A percentile compares a stretch with the other conserved stretches of the same genome.
These are phyloP conservation scores for Pundamilia nyererei DNA, from an alignment of 2,113 vertebrate species.

Conservation along the genomic window DNA sequence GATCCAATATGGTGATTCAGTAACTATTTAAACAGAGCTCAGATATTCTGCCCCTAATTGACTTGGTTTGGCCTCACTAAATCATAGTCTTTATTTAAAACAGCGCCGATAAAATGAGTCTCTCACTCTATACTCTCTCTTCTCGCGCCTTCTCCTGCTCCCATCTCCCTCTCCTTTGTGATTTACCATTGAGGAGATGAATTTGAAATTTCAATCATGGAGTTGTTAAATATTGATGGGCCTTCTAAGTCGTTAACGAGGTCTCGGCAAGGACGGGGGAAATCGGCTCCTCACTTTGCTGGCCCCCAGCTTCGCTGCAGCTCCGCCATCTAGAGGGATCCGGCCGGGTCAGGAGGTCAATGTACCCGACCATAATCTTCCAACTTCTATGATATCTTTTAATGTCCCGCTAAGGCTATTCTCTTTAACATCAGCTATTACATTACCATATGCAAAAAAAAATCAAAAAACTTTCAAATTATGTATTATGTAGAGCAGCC, in stretches of 20 bases:
- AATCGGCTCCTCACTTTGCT: slow-evolving; percentile 5
- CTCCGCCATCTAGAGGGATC: slow-evolving; percentile 56
- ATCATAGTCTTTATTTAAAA: slow-evolving; percentile 63
- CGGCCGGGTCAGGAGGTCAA: slow-evolving; percentile 67
- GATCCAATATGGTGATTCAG: slow-evolving; percentile 58
- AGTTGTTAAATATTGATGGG: slow-evolving; percentile 73
- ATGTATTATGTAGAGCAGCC: slow-evolving; percentile 65
- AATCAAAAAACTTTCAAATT: slow-evolving; percentile 62
- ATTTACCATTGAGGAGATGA: slow-evolving; percentile 64
- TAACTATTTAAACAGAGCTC: slow-evolving; percentile 38
- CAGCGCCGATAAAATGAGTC: slow-evolving; percentile 35
- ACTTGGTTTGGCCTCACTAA: slow-evolving; percentile 57
- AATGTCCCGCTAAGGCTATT: slow-evolving; percentile 51
- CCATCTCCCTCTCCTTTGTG: slow-evolving; percentile 47
- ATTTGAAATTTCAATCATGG: slow-evolving; percentile 74
- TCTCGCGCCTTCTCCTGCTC: not conserved
- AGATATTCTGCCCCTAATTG: slow-evolving; percentile 62
- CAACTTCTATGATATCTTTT: slow-evolving; percentile 67
- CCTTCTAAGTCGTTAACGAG: slow-evolving; percentile 63
- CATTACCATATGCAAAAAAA: slow-evolving; percentile 53
- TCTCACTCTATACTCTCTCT: not conserved
- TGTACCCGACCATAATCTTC: slow-evolving; percentile 61
- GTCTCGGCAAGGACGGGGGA: slow-evolving; percentile 57
- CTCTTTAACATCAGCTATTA: slow-evolving; percentile 56
- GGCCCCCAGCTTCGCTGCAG: not conserved